These are phyloP conservation scores for Drymodes brunneopygia DNA, from an alignment of 2,113 vertebrate genomes.

Conservation along the genomic window DNA sequence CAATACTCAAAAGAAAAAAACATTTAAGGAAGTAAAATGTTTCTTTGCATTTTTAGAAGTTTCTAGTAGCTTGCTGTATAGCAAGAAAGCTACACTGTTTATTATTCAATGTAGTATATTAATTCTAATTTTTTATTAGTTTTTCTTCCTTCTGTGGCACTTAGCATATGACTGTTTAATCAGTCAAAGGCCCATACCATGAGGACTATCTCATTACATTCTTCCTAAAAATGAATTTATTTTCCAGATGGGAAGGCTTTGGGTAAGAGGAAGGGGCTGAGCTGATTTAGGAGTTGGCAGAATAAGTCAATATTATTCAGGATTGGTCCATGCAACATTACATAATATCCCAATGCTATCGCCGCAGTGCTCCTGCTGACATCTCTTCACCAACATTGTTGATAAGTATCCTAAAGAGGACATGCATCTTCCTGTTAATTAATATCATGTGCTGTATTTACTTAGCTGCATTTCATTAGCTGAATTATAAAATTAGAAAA, in stretches of 20 bases:
- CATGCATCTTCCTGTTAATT: neutral
- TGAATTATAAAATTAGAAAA: neutral
- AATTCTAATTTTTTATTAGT: neutral
- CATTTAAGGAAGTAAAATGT: neutral
- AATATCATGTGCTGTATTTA: neutral
- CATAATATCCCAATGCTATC: neutral
- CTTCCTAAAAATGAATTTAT: neutral
- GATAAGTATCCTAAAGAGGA: neutral
- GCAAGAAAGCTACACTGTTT: neutral
- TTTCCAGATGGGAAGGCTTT: neutral
- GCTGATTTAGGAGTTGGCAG: neutral
- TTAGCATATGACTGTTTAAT: neutral
- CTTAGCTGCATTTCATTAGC: constrained; percentile 5
- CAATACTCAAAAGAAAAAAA: neutral
- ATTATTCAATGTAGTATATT: neutral
- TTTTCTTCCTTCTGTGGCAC: neutral
- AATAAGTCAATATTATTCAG: neutral
- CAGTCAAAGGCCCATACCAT: neutral
- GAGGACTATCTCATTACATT: neutral
- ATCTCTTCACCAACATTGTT: neutral
- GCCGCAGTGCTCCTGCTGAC: neutral
- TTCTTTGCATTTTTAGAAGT: neutral
- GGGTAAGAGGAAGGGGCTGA: neutral
- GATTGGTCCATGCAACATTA: neutral
- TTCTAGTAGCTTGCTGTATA: neutral